Base-by-base conservation (phyloP, 2,113 vertebrate genomes). In the Naja naja region DNA sequence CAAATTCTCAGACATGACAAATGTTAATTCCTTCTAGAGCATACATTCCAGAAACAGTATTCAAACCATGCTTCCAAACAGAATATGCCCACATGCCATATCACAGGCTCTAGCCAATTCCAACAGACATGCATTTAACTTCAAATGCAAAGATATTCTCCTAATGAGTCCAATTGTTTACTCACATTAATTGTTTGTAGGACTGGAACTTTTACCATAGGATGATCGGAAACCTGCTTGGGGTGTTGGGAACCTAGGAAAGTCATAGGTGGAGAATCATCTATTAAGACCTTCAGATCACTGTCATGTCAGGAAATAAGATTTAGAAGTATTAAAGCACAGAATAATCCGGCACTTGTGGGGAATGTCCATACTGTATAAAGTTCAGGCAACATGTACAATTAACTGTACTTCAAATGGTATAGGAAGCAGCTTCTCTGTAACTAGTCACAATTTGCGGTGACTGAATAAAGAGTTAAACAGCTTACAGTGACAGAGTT, bases 161-260 rank as follows among this genome's bases (percentile, higher is more conserved):
- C 90, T 53, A 85, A 52, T 85, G 55, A 53, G 16, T 89, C 55
- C 87, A 91, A 53, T 85, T 16, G 54, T 60, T 89, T 89, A 93
- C 90, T 93, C 90, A 53, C 90, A 93, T 89, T 89, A 91, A 85
- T 58, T 85, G 86, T 85, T 45, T n/a, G 85, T 91, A 91, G 92
- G 49, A 12, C 0, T 2, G 64, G 39, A 45, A 12, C 1, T 0
- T 0, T 10, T 3, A 6, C 0, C 39, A 22, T 0, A 27, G 56
- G 81, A 25, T 9, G 54, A 55, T 30, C 47, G 23, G 58, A 87
- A 92, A 81, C 16, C 64, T 85, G 53, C n/a, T 39, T 85, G 86
- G 43, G 23, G 81, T 55, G 55, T 53, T 20, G 7, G 87, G 10
- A 54, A 89, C 87, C 54, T 86, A 34, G 93, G 87, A 54, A 91